Percentiles rank a stretch among this genome's conserved stretches.
phyloP scores from a whole-genome alignment of 2,797 vertebrate species.

The Hoplostethus mediterraneus region DNA sequence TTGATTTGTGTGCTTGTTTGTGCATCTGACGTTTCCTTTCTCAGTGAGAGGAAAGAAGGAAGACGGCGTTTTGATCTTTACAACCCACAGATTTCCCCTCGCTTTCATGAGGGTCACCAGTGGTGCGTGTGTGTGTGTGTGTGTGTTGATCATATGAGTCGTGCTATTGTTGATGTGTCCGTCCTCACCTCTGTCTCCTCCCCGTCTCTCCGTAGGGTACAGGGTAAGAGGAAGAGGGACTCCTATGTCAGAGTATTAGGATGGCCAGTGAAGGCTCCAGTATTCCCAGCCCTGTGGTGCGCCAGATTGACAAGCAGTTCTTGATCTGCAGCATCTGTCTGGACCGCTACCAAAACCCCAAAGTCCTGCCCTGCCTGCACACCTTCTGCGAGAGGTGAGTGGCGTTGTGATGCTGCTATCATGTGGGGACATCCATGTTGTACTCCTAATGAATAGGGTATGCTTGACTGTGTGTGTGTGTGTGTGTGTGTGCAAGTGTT shows the following conservation, averaged over 20 bases:
- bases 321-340: conserved; percentile 99
- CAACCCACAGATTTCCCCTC: conserved; percentile 23
- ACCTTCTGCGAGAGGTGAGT: conserved; percentile 99
- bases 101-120: background rate
- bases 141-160: background rate
- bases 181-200: conserved; percentile 10
- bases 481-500: background rate
- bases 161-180: background rate
- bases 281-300: conserved; percentile 96
- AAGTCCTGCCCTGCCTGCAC: conserved; percentile 98
- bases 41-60: conserved; percentile 22
- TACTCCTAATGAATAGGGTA: background rate
- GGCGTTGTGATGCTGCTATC: background rate
- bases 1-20: conserved; percentile 34
- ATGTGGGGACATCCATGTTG: background rate
- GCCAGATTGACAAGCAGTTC: conserved; percentile 99
- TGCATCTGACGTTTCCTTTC: conserved; percentile 52
- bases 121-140: too few species aligned
- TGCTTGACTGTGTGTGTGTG: background rate
- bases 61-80: conserved; percentile 33
- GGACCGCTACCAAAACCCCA: conserved; percentile 98
- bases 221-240: conserved; percentile 87
- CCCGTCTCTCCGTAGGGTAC: conserved; percentile 80
- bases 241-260: conserved; percentile 92
- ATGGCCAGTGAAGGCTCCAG: conserved; percentile 97